phyloP scores from a whole-genome alignment of 2,113 vertebrate genomes.

The Rissa tridactyla region DNA sequence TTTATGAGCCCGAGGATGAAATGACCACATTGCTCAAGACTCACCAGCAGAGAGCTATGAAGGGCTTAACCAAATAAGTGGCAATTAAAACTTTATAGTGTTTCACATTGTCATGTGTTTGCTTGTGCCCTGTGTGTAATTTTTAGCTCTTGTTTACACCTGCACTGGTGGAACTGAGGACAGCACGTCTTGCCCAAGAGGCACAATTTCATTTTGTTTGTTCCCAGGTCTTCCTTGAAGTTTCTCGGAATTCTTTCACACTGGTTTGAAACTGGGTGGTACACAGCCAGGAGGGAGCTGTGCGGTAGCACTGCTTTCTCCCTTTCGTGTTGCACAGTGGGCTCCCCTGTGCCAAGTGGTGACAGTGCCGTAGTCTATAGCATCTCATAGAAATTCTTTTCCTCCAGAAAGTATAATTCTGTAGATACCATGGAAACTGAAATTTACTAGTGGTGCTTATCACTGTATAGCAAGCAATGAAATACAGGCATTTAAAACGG shows the following conservation, averaged over 20 bases:
- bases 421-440: conserved; percentile 13
- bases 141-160: conserved; percentile 9
- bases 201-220: background rate
- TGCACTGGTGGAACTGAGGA: background rate
- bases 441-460: background rate
- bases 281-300: background rate
- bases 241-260: background rate
- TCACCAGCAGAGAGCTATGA: conserved; percentile 10
- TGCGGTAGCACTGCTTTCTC: background rate
- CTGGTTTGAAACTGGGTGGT: background rate
- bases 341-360: background rate
- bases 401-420: background rate
- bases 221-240: background rate
- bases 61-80: background rate
- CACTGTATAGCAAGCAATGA: background rate
- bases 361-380: background rate
- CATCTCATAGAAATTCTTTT: background rate
- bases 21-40: conserved; percentile 45
- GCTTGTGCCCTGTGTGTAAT: background rate
- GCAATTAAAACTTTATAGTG: conserved; percentile 15
- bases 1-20: conserved; percentile 37
- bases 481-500: background rate
- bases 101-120: background rate
- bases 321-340: background rate
- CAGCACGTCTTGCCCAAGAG: background rate